phyloP scores from a whole-genome alignment of 2,797 vertebrate genomes.

The Pantherophis alleghaniensis region DNA sequence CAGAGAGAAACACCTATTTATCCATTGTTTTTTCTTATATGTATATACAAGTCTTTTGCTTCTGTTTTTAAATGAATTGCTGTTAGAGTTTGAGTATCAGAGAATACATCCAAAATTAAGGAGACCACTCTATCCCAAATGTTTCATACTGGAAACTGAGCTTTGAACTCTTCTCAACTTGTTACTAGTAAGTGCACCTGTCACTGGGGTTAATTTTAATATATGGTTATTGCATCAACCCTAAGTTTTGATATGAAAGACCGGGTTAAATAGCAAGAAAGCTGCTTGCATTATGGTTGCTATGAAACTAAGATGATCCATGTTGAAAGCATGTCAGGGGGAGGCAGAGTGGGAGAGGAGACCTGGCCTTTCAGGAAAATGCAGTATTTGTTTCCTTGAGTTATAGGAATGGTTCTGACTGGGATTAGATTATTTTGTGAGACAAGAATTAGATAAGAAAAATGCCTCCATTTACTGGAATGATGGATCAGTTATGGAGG shows the following conservation, averaged over 20 bases:
- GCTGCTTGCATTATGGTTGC: background rate
- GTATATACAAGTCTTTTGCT: background rate
- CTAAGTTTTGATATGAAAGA: background rate
- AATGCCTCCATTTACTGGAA: background rate
- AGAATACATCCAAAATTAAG: background rate
- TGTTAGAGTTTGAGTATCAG: background rate
- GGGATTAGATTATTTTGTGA: background rate
- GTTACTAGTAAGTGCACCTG: background rate
- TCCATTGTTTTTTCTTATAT: background rate
- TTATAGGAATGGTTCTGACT: background rate
- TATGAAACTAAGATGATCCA: background rate
- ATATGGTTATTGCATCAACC: background rate
- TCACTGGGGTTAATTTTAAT: background rate
- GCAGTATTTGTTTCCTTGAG: background rate
- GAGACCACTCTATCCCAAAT: background rate
- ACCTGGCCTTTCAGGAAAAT: background rate
- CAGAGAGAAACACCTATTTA: background rate
- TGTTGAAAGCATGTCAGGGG: background rate
- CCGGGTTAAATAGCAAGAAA: background rate
- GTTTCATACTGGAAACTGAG: background rate
- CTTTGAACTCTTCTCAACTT: background rate
- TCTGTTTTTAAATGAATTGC: background rate
- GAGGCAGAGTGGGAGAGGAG: background rate
- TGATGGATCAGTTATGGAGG: no score
- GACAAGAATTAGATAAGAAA: background rate